Evolutionary conservation across 2,113 vertebrate genomes (phyloP), one percentile per base, ranked within the genome.

Genomic region (Rhea pennata): DNA sequence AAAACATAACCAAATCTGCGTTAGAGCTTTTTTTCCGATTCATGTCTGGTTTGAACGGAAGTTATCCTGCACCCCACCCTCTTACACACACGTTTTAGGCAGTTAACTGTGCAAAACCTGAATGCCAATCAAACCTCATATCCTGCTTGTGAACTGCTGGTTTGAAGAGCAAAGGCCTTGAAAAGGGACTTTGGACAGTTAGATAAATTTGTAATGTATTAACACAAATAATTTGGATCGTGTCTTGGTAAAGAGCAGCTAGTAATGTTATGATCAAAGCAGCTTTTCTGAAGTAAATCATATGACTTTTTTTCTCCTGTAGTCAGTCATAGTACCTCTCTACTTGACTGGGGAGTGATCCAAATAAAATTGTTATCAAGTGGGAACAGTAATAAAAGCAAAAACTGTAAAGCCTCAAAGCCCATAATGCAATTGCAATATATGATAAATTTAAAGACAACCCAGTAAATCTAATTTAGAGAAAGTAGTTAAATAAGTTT

Each of bases 391-490:
- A 53, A 0, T 2, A 24, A 64, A 42, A 70, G 82, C 82, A 67
- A n/a, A n/a, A 94, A 78, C 78, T 40, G 90, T 88, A 86, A 42
- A 90, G 84, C 86, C 84, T 40, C 80, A 44, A 69, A 92, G 92
- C 17, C 95, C 75, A 42, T 3, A 72, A 42, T 21, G 80, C 80
- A 27, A 36, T 0, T 54, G 80, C 88, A 79, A 66, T 6, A 36
- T 15, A 6, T n/a, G 87, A 75, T 17, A 33, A 67, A 39, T 7
- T 3, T 11, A 54, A 84, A 69, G 36, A 58, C 74, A 85, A 33
- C 78, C 78, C 89, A 50, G 2, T 56, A 78, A 80, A 78, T 23
- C 84, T 93, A 23, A 36, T 29, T 78, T 66, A 66, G 71, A 78
- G 15, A 53, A 83, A 91, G 78, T 22, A 73, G 73, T 59, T 80